These are phyloP conservation scores for Tachysurus vachellii DNA, from an alignment of 2,113 vertebrate genomes.

Conservation along the genomic window DNA sequence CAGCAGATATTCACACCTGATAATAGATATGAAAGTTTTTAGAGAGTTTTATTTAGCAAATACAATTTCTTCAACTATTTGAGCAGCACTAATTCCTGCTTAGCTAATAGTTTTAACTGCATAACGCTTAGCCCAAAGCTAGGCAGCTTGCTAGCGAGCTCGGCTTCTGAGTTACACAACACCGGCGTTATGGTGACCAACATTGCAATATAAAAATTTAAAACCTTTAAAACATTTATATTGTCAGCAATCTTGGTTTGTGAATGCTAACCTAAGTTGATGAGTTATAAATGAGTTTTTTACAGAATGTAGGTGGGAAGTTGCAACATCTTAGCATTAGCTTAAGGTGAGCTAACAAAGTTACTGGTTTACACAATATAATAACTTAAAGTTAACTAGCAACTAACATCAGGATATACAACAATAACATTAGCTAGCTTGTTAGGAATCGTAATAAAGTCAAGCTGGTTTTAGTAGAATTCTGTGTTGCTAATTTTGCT, in stretches of 20 bases:
- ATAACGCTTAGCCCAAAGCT: not conserved
- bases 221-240: not conserved
- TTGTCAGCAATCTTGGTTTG: not conserved
- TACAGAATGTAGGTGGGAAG: not conserved
- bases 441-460: not conserved
- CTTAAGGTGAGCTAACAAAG: not conserved
- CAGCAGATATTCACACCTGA: not conserved
- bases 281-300: not conserved
- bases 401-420: not conserved
- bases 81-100: not conserved
- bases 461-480: not conserved
- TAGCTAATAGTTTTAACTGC: not conserved
- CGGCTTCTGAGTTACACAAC: not conserved
- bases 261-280: not conserved
- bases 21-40: not conserved
- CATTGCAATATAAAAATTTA: not conserved
- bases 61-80: not conserved
- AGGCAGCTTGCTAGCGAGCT: not conserved
- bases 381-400: not conserved
- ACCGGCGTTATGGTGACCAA: no score
- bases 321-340: not conserved
- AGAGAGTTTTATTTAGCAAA: not conserved
- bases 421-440: not conserved
- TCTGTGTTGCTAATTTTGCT: not conserved
- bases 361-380: not conserved